Percentiles rank a stretch among this genome's conserved stretches.
These are phyloP conservation scores for Cliona cf. orientalis DNA, from an alignment of 37 sponge, comb jelly and placozoan genomes.

Conservation along the genomic window DNA sequence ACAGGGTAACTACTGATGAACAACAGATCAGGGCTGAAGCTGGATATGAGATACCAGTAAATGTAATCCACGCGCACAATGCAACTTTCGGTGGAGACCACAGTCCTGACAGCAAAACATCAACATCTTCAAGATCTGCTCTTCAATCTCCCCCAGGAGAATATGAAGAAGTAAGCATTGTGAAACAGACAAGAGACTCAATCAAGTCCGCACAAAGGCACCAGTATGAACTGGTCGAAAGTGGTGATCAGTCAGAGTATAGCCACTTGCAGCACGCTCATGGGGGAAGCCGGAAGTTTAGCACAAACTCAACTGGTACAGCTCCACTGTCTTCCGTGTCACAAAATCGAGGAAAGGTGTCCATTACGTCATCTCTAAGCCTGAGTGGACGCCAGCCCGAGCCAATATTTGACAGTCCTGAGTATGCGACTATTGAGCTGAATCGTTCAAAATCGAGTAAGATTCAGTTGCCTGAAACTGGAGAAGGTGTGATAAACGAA, in stretches of 20 bases:
- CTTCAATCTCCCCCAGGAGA: neutral
- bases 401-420: slow-evolving; percentile 12
- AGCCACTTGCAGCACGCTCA: neutral
- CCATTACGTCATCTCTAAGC: neutral
- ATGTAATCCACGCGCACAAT: neutral
- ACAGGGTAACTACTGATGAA: neutral
- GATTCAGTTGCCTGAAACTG: no score
- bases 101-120: neutral
- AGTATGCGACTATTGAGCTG: neutral
- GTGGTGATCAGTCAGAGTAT: neutral
- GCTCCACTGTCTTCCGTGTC: no score
- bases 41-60: neutral
- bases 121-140: no score
- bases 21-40: neutral
- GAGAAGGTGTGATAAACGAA: neutral
- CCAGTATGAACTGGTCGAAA: slow-evolving; percentile 1
- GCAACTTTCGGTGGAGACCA: neutral
- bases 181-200: neutral
- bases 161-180: neutral
- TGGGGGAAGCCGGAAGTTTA: neutral
- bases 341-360: neutral
- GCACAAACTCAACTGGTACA: neutral
- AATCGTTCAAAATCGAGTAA: no score
- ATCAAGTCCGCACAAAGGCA: neutral
- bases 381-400: neutral